These are phyloP conservation scores for Apogon hyalosoma DNA, from an alignment of 2,797 vertebrate species.

Conservation along the genomic window DNA sequence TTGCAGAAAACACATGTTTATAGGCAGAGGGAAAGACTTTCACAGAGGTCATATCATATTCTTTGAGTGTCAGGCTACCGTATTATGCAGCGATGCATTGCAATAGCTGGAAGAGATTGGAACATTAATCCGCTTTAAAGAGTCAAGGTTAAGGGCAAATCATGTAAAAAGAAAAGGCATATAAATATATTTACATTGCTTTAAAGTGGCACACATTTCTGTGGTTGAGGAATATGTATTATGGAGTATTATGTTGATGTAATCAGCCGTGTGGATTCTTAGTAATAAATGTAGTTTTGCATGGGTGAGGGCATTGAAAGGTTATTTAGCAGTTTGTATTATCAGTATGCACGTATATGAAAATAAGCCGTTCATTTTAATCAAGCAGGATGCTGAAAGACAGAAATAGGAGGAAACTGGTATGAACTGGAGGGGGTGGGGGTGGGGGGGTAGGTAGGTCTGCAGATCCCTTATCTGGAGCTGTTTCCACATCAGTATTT, in stretches of 20 bases:
- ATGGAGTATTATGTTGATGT: no score
- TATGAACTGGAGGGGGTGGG: not conserved
- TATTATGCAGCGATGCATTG: not conserved
- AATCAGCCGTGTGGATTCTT: no score
- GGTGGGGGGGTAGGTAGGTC: not conserved
- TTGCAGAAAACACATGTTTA: conserved; percentile 30
- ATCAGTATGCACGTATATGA: not conserved
- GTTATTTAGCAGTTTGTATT: no score
- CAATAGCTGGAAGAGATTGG: no score
- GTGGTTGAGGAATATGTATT: no score
- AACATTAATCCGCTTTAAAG: no score
- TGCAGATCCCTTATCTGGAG: not conserved
- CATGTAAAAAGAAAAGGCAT: not conserved
- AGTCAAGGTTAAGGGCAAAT: no score
- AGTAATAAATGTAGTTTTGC: no score
- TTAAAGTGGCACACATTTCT: not conserved
- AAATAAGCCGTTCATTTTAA: not conserved
- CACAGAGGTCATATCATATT: not conserved
- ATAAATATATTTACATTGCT: not conserved
- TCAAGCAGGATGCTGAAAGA: not conserved
- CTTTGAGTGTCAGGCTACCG: not conserved
- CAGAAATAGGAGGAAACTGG: not conserved
- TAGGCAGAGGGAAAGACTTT: conserved; percentile 15
- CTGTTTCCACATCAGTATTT: not conserved
- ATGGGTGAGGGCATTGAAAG: no score